Percentiles rank a stretch among this genome's conserved stretches.
phyloP scores from a whole-genome alignment of 2,888 invertebrate species.

The Diloba caeruleocephala region DNA sequence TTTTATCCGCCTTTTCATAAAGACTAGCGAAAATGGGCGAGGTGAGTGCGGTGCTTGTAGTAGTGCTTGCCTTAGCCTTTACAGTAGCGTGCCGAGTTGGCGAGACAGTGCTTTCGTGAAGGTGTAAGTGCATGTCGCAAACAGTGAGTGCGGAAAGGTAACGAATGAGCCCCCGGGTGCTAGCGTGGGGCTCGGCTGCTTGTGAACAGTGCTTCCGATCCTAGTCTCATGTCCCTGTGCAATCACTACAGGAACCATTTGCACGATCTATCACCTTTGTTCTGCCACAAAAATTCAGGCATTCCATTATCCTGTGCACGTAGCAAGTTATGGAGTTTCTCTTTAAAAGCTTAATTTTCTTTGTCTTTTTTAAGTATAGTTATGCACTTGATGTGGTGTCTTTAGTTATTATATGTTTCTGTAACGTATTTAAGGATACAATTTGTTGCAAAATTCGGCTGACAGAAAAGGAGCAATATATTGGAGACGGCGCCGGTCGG shows the following conservation, averaged over 20 bases:
- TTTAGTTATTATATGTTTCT: constrained; percentile 21
- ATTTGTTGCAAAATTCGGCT: constrained; percentile 36
- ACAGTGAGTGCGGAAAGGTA: constrained; percentile 76
- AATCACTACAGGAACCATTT: constrained; percentile 62
- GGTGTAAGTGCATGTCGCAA: constrained; percentile 82
- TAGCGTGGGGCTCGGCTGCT: constrained; percentile 56
- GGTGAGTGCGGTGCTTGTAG: constrained; percentile 87
- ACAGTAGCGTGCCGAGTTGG: constrained; percentile 69
- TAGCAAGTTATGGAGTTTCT: constrained; percentile 39
- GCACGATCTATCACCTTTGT: constrained; percentile 75
- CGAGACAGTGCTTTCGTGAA: constrained; percentile 79
- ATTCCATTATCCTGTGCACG: constrained; percentile 55
- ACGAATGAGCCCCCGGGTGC: constrained; percentile 52
- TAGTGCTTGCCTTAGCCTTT: constrained; percentile 84
- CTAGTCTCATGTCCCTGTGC: constrained; percentile 58
- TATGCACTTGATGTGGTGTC: constrained; percentile 20
- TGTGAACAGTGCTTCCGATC: constrained; percentile 71
- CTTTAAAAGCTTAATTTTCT: constrained; percentile 35
- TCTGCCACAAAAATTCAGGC: constrained; percentile 53
- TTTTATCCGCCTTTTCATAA: constrained; percentile 85
- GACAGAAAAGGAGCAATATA: constrained; percentile 58
- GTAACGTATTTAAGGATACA: constrained; percentile 23
- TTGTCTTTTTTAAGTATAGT: constrained; percentile 33
- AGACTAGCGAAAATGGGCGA: constrained; percentile 89
- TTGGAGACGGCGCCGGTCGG: constrained; percentile 76